A percentile compares a stretch with the other conserved stretches of the same genome.
Conservation (phyloP, 30 jellyfish, hydroid and myxozoan species). For the Aurelia sp. region DNA sequence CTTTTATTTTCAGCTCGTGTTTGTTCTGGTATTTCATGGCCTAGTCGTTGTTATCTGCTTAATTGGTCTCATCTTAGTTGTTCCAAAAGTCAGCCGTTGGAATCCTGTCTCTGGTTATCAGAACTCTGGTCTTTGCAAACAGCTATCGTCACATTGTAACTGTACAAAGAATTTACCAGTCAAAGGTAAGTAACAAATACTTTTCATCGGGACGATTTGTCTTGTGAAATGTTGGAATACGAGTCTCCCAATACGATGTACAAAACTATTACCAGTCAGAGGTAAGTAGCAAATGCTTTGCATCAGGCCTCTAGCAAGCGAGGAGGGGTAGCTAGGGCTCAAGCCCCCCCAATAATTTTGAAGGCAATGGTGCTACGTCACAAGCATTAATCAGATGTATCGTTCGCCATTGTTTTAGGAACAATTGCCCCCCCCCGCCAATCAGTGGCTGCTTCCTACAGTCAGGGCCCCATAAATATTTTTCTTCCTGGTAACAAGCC, state of each 20-base stretch:
- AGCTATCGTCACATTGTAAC: constrained; percentile 10
- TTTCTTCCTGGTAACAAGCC: too few species aligned
- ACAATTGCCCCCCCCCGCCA: too few species aligned
- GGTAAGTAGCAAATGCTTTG: not conserved
- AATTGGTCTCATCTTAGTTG: constrained; percentile 40
- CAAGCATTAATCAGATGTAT: too few species aligned
- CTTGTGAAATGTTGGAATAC: too few species aligned
- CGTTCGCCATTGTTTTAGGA: too few species aligned
- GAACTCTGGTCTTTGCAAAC: constrained; percentile 37
- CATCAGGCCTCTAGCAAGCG: too few species aligned
- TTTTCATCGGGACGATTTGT: not conserved
- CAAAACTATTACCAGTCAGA: not conserved
- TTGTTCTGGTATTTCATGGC: constrained; percentile 58
- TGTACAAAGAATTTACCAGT: constrained; percentile 37
- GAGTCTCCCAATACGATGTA: too few species aligned
- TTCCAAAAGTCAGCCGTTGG: constrained; percentile 64
- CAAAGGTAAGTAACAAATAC: constrained; percentile 20
- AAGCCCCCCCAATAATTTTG: too few species aligned
- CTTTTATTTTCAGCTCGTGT: constrained; percentile 51
- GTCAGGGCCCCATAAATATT: too few species aligned
- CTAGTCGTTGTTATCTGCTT: constrained; percentile 27
- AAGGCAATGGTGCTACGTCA: too few species aligned
- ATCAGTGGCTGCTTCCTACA: too few species aligned
- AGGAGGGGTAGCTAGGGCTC: too few species aligned
- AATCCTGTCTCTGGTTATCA: constrained; percentile 38